Evolutionary conservation across 2,113 vertebrate genomes (phyloP), one percentile per base, ranked within the genome.

Genomic region (Myodes glareolus): DNA sequence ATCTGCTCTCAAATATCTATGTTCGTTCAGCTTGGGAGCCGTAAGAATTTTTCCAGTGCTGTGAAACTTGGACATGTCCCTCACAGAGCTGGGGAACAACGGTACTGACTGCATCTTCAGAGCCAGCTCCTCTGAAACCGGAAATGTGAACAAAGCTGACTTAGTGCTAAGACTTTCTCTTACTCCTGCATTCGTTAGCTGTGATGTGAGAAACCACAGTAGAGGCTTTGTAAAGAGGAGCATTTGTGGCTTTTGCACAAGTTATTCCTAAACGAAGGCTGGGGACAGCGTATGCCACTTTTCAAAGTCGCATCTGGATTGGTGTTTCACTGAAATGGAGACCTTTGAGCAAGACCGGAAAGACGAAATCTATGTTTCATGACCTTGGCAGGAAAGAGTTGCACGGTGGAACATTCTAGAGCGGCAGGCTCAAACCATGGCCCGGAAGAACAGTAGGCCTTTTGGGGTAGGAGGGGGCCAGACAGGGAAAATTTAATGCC

Each of bases 151-250:
- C 85, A 97, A 86, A 97, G 47, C 97, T 94, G 89, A 63, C 68
- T 94, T 93, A 90, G 95, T 97, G 86, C 90, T 97, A 88, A 94
- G 96, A 93, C 98, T 97, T 97, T 97, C 98, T 98, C 97, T 95
- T 93, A 98, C 98, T 98, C 77, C 96, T 93, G 58, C 97, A 95
- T 91, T 97, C 89, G 75, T 81, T 92, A 97, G 61, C 39, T 3
- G 42, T n/a, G 94, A 98, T 0, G 81, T 98, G 98, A 68, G 90
- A 98, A 98, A 98, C 98, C 98, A 95, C 98, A 98, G 95, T 11
- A 36, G 58, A 78, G 90, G 78, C 72, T 36, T 67, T 97, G 94
- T 97, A 95, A 95, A 96, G 93, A 94, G 70, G 92, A 93, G 78
- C 88, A 96, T 65, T 81, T 72, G 68, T 96, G 96, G 94, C 92